Base-by-base conservation (phyloP, 2,113 vertebrate genomes). In the Monarcha castaneiventris region DNA sequence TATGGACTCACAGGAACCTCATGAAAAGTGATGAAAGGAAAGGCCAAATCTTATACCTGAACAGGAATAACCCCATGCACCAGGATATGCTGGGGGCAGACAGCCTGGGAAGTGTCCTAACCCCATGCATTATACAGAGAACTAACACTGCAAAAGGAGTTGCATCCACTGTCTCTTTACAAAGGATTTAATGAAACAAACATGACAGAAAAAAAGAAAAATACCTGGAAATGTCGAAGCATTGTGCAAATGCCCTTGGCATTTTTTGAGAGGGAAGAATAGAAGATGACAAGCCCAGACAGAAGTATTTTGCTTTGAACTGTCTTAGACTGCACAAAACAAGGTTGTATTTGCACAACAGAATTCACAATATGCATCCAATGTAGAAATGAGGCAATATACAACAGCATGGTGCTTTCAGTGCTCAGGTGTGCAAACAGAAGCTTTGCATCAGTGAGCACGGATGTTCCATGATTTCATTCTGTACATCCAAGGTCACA, bases 91-190 rank as follows among this genome's bases (percentile, higher is more conserved):
- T 51, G 27, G 11, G 39, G 44, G 23, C 21, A 84, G 26, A 48
- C 0, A 0, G 0, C 23, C 27, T 52, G 23, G 51, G 71, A 87
- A 41, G 41, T 3, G 1, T 66, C 23, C 55, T 66, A 37, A 58
- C 21, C 14, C 59, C 41, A 22, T 10, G 17, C 15, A 77, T 12
- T 14, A 56, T 8, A 51, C 20, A 90, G 48, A 76, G n/a, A 84
- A 66, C 18, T 63, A 64, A 49, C 19, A 32, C 8, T 63, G 63
- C 76, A 30, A 67, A 62, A 78, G 37, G 43, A 88, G 9, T 29
- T 54, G 46, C 46, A 83, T 33, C 41, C 9, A 26, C 51, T 46
- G 4, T 21, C 32, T 78, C 82, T 64, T 64, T 33, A 64, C 30
- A 59, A 83, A 90, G 11, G 20, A 75, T 32, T 79, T 83, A 62